Evolutionary conservation across 2,888 invertebrate genomes (phyloP), one percentile per base, ranked within the genome.

Genomic region (Adelognathus sp.): DNA sequence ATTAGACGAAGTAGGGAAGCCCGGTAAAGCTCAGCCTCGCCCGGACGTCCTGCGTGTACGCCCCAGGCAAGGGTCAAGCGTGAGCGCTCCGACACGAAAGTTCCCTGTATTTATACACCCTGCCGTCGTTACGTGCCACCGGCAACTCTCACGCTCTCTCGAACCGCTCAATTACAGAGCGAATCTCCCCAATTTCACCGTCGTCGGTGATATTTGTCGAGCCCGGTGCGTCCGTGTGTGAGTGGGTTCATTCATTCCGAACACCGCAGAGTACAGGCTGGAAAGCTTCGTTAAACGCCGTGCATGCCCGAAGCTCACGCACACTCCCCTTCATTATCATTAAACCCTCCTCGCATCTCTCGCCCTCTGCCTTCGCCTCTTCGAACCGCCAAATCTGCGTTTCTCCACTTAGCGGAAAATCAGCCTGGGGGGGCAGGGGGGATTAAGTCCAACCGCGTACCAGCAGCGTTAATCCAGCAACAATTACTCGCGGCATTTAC

Each of bases 61-160:
- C 21, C 27, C 24, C 21, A 36, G 36, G 16, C 61, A 9, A 46
- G 33, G 56, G 60, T 24, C 61, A 44, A 64, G 72, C 72, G 73
- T 76, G 78, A 82, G 76, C 72, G 76, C 46, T 50, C 66, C 27
- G 56, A 52, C n/a, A 6, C 54, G 69, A 69, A 76, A 75, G 54
- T 77, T 72, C 71, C 58, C 78, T 72, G 72, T 84, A 82, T 83
- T 86, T 83, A 83, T 82, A 79, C 81, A 79, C 76, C 69, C 66
- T 72, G 31, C 31, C 63, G 67, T 73, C 60, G 21, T 36, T 41
- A 67, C 56, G 70, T 36, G 54, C 27, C 39, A 54, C 41, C 33
- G 39, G 18, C 24, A 18, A 7, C 41, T 44, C 60, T n/a, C 52
- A 31, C 69, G n/a, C 56, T 67, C 31, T n/a, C 11, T 46, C 14